A percentile compares a stretch with the other conserved stretches of the same genome.
Conservation (phyloP, 2,797 vertebrate genomes). For the Chaetodon trifasciatus region DNA sequence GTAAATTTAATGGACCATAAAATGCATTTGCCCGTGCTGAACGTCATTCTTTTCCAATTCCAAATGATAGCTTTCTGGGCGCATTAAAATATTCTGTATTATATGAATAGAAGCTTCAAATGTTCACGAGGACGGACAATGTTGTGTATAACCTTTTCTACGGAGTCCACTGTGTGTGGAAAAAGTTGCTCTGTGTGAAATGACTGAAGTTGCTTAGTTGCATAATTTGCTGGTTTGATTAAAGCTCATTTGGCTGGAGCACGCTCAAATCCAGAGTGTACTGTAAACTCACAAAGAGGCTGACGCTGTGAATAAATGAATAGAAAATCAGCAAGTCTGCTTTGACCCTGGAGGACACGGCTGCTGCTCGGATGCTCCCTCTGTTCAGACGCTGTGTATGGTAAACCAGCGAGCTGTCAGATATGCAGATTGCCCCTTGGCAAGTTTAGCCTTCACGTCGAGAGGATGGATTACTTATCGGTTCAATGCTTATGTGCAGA, state of each 20-base stretch:
- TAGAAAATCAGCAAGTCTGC: constrained; percentile 32
- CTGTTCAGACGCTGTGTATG: constrained; percentile 11
- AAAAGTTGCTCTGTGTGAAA: constrained; percentile 1
- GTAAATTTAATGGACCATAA: constrained; percentile 40
- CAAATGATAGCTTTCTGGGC: not conserved
- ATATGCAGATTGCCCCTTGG: constrained; percentile 17
- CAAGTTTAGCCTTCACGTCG: not conserved
- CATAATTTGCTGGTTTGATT: constrained; percentile 28
- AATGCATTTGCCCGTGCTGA: constrained; percentile 3
- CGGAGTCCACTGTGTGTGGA: not conserved
- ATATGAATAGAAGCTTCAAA: constrained; percentile 5
- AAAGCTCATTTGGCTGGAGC: constrained; percentile 38
- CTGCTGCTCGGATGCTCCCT: constrained; percentile 1
- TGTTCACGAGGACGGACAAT: not conserved
- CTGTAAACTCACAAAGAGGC: constrained; percentile 27
- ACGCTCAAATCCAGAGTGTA: constrained; percentile 16
- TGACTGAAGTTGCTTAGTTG: constrained; percentile 20
- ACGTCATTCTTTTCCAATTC: constrained; percentile 12
- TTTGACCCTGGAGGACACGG: constrained; percentile 34
- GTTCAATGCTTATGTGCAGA: constrained; percentile 32
- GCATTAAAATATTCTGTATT: not conserved
- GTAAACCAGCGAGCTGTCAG: constrained; percentile 17
- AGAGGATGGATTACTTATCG: constrained; percentile 29
- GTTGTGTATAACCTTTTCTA: constrained; percentile 9
- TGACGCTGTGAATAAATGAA: constrained; percentile 43